Percentiles rank a stretch among this genome's conserved stretches.
These are phyloP conservation scores for Halictus rubicundus DNA, from an alignment of 1,140 invertebrate species.

Conservation along the genomic window DNA sequence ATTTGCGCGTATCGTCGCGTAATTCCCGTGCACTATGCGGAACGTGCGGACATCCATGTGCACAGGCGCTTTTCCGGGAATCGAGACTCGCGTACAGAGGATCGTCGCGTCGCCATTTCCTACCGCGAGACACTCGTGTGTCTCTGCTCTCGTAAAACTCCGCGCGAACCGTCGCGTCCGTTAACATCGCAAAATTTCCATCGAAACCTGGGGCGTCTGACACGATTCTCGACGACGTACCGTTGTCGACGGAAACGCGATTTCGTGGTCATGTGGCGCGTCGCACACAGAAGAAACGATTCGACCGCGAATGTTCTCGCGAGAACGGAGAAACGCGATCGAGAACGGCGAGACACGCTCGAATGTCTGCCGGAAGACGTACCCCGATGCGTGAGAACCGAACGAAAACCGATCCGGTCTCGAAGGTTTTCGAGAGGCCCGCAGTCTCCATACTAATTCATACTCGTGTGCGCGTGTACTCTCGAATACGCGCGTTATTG, in stretches of 20 bases:
- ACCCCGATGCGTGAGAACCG: conserved; percentile 71
- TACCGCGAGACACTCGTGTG: background rate
- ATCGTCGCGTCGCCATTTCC: background rate
- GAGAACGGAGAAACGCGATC: background rate
- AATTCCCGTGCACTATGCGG: conserved; percentile 37
- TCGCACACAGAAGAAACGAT: no score
- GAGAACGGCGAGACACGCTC: background rate
- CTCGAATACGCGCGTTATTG: background rate
- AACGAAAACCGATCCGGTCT: conserved; percentile 68
- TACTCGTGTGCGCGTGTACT: background rate
- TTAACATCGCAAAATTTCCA: no score
- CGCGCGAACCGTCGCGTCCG: no score
- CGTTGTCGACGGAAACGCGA: no score
- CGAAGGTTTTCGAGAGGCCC: conserved; percentile 27
- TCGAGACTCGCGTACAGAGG: background rate
- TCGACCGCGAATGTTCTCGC: no score
- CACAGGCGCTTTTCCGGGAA: background rate
- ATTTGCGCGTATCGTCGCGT: conserved; percentile 41
- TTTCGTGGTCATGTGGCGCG: no score
- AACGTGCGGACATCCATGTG: background rate
- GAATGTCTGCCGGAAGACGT: conserved; percentile 2
- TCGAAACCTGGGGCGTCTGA: no score
- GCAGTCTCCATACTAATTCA: background rate
- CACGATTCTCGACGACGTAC: no score
- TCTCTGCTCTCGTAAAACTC: no score